Conservation (phyloP, 2,888 invertebrate species). For the Clanis bilineata region DNA sequence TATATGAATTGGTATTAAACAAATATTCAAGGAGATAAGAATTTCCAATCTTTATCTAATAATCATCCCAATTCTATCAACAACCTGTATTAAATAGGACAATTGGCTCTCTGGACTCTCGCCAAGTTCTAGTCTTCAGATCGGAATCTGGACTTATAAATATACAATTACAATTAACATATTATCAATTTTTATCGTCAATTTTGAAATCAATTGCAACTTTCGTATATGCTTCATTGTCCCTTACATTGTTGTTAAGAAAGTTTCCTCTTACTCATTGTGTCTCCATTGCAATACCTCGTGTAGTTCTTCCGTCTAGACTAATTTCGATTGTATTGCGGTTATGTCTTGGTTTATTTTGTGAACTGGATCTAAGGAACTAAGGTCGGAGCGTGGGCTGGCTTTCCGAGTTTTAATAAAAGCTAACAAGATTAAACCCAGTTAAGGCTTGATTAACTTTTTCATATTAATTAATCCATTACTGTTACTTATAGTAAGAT, state of each 20-base stretch:
- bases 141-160: neutral
- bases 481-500: no score
- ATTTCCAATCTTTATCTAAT: no score
- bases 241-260: neutral
- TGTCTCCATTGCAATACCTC: slow-evolving; percentile 8
- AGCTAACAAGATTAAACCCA: neutral
- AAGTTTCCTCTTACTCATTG: neutral
- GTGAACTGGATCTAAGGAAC: neutral
- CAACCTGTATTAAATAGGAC: no score
- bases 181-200: neutral
- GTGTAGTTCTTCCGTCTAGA: slow-evolving; percentile 6
- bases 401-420: neutral
- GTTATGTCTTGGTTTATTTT: neutral
- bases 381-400: neutral
- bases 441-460: neutral
- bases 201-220: neutral
- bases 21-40: no score
- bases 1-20: no score
- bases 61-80: no score
- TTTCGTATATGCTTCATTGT: neutral
- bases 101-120: no score
- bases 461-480: neutral
- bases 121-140: no score
- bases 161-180: neutral
- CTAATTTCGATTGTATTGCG: neutral